Base-by-base conservation (phyloP, 2,797 vertebrate genomes). In the Myoxocephalus aenaeus region DNA sequence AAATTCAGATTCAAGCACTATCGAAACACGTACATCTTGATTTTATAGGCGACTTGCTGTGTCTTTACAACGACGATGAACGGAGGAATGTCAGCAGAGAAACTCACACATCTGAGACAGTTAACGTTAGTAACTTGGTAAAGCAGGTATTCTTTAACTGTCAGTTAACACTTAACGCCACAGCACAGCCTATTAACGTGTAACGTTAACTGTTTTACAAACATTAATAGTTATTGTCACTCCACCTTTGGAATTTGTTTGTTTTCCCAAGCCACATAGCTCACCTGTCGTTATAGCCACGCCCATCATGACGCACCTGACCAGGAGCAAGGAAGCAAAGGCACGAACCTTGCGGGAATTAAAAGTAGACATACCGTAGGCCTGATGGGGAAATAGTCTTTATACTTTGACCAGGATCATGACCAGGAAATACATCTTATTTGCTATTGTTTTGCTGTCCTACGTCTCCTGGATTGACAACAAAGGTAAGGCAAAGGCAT, bases 401-500 rank as follows among this genome's bases (percentile, higher is more conserved):
- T 3, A 25, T 0, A 34, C 14, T 69, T 73, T 3, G 65, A 64
- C 22, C 0, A 53, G 56, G 57, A 90, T 36, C 36, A 89, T 93
- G 90, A 10, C 44, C 27, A n/a, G 32, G 32, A 87, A 76, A 65
- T n/a, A 3, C 18, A 0, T 53, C 0, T 2, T 85, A 1, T 17
- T 77, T 18, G 61, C 38, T 13, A n/a, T 65, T 44, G 42, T 91
- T 5, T 58, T 83, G 4, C 46, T 79, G 1, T 76, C 20, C 72
- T 83, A 1, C 65, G 12, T 90, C 54, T 61, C 44, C 63, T 68
- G 42, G 64, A 61, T 56, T 67, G 65, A 84, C 27, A 88, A 10
- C 44, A 65, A 69, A 89, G 92, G 93, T 94, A 68, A 92, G 92
- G 5, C 12, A 27, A 27, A 27, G 25, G 25, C 25, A 27, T 5